Conservation (phyloP, 2,797 vertebrate genomes). For the Corythornis leucogaster region DNA sequence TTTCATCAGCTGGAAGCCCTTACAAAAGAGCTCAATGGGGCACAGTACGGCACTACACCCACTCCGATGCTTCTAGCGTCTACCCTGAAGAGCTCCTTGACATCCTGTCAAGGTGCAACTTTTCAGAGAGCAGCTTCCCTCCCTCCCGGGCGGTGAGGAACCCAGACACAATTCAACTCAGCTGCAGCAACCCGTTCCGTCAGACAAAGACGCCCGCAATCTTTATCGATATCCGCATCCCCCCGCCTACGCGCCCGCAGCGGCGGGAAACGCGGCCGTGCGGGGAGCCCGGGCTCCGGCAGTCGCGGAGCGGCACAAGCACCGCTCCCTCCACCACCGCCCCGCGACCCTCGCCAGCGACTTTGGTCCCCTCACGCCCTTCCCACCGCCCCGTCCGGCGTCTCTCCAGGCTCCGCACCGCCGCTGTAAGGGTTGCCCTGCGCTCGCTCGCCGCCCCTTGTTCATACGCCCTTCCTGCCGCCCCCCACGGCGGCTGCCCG, state of each 20-base stretch:
- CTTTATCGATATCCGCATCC: background rate
- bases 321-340: background rate
- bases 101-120: background rate
- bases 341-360: background rate
- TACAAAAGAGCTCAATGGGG: background rate
- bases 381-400: background rate
- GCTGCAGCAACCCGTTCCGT: background rate
- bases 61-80: background rate
- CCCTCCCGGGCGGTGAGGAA: background rate
- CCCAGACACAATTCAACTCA: background rate
- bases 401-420: background rate
- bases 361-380: background rate
- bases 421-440: no score
- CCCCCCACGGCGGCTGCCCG: background rate
- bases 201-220: slow-evolving; percentile 42
- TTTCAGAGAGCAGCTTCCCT: background rate
- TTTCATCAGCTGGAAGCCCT: background rate
- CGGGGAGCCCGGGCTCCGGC: background rate
- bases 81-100: background rate
- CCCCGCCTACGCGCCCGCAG: background rate
- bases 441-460: background rate
- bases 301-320: background rate
- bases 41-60: background rate
- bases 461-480: no score
- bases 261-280: background rate